Evolutionary conservation across 2,888 invertebrate genomes (phyloP), one percentile per base, ranked within the genome.

Genomic region (Apamea epomidion): DNA sequence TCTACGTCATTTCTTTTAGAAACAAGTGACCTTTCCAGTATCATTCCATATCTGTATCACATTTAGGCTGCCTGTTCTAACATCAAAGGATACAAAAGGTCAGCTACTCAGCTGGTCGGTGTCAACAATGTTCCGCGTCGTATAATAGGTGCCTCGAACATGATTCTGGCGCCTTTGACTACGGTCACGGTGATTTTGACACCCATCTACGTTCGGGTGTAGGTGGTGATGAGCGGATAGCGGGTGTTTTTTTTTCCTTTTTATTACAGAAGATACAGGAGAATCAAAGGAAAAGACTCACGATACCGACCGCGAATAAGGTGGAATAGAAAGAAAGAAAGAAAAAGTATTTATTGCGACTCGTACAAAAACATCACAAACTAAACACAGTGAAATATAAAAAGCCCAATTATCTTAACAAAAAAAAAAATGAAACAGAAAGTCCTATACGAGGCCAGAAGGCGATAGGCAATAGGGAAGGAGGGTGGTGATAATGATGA

Each of bases 181-280:
- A 48, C 16, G 67, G 83, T 78, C 83, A 87, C 78, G 89, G 83
- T 76, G 68, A 78, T 74, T 74, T 80, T 83, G 18, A 83, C 81
- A 81, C 85, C 74, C 32, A 76, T 65, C 76, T 69, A 42, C 58
- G 14, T n/a, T 69, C 7, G 3, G 29, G 14, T 64, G 25, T 10
- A 54, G 75, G 2, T 12, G 14, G 74, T 29, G 0, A 78, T 37
- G n/a, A 77, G 45, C 32, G 45, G 25, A 29, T 6, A 70, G 83
- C 79, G 75, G 12, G 6, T 21, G 12, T 18, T n/a, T n/a, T 51
- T 8, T 65, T 42, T 37, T n/a, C 4, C 1, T n/a, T n/a, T 32
- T 42, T 32, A 54, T 16, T 37, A 32, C 14, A 45, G 6, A 25
- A 32, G 7, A 21, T 21, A 60, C 8, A 62, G 5, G 1, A n/a